Evolutionary conservation across 2,113 vertebrate genomes (phyloP).

Genomic region (Nesogale talazaci): DNA sequence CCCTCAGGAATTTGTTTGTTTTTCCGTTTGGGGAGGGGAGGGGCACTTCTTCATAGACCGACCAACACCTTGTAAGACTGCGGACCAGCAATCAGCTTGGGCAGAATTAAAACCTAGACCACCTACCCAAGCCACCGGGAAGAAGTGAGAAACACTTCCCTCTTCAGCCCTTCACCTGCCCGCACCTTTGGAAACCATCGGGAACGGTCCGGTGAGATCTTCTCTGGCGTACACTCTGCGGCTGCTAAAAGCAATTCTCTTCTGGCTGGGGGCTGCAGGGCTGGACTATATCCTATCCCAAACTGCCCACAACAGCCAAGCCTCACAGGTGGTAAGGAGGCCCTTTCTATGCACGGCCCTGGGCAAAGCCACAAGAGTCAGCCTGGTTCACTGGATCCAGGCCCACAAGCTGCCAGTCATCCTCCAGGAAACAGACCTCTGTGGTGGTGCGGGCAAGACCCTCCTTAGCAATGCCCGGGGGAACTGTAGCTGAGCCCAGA

Average conservation of each 20-base stretch:
- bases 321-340: background rate
- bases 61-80: background rate
- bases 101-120: background rate
- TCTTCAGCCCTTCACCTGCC: background rate
- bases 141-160: background rate
- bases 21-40: too few species aligned
- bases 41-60: background rate
- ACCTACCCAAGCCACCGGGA: background rate
- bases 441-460: background rate
- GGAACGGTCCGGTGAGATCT: background rate
- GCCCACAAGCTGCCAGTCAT: background rate
- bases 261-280: too few species aligned
- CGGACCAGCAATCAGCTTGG: background rate
- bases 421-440: background rate
- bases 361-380: background rate
- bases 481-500: background rate
- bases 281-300: background rate
- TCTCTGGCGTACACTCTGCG: background rate
- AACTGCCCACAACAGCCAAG: background rate
- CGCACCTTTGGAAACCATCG: background rate
- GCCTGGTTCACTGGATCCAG: background rate
- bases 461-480: background rate
- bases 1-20: too few species aligned
- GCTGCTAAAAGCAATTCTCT: background rate
- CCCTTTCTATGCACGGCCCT: background rate